Conservation (phyloP, 1,140 invertebrate genomes). For the Micrasema minimum region DNA sequence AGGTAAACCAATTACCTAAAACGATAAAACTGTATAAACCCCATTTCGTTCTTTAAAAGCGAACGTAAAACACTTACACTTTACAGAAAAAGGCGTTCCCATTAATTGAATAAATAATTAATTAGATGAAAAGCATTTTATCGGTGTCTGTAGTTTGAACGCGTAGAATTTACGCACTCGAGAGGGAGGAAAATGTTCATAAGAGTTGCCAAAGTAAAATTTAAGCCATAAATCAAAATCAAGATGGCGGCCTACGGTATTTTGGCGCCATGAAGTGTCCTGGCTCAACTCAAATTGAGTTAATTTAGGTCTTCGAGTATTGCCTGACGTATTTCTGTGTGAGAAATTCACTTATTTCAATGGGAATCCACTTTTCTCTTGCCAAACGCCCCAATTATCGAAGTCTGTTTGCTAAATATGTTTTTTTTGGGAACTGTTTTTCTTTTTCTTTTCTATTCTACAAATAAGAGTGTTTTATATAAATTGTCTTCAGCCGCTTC, state of each 20-base stretch:
- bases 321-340: not conserved
- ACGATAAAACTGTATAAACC: no score
- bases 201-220: constrained; percentile 4
- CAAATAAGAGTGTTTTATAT: no score
- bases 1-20: no score
- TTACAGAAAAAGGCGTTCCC: no score
- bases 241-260: constrained; percentile 5
- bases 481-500: no score
- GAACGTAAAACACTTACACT: no score
- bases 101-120: no score
- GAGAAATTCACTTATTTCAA: not conserved
- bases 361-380: not conserved
- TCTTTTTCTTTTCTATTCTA: no score
- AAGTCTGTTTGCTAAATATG: not conserved
- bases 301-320: not conserved
- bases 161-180: no score
- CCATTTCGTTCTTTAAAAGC: no score
- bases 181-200: constrained; percentile 3
- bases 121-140: no score
- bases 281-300: constrained; percentile 2
- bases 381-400: not conserved
- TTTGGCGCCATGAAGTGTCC: constrained; percentile 1
- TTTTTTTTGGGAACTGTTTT: not conserved
- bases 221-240: constrained; percentile 1
- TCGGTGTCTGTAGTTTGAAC: no score